A percentile compares a stretch with the other conserved stretches of the same genome.
phyloP scores from a whole-genome alignment of 2,113 vertebrate species.

The Callospermophilus lateralis region DNA sequence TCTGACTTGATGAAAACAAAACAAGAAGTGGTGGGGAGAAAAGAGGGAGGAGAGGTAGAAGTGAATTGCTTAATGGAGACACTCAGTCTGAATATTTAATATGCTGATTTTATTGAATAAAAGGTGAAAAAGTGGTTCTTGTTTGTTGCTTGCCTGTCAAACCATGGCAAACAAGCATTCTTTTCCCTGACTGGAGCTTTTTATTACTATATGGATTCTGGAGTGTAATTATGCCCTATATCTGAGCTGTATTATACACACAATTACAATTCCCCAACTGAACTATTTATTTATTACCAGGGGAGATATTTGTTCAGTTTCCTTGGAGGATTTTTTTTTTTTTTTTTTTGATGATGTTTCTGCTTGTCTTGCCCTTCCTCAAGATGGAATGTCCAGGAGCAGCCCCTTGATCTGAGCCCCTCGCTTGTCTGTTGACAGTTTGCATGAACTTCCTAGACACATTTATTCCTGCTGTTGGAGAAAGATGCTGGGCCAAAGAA shows the following conservation, averaged over 20 bases:
- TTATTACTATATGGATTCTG: conserved; percentile 89
- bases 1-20: conserved; percentile 87
- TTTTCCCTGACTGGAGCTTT: conserved; percentile 88
- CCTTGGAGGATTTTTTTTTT: conserved; percentile 77
- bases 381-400: not conserved
- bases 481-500: conserved; percentile 28
- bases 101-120: conserved; percentile 90
- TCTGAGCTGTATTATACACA: conserved; percentile 88
- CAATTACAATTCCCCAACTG: conserved; percentile 86
- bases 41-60: conserved; percentile 83
- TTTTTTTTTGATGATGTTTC: not conserved
- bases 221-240: conserved; percentile 89
- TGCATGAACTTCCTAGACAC: conserved; percentile 59
- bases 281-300: conserved; percentile 87
- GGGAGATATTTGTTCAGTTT: conserved; percentile 84
- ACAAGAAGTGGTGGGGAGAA: conserved; percentile 71
- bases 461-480: conserved; percentile 46
- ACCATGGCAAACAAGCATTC: conserved; percentile 87
- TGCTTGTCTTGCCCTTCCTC: conserved; percentile 42
- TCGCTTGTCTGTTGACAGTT: conserved; percentile 12
- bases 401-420: conserved; percentile 17
- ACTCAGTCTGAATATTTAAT: conserved; percentile 89
- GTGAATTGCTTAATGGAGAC: conserved; percentile 87
- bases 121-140: conserved; percentile 89
- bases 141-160: conserved; percentile 90